Evolutionary conservation across 2,113 vertebrate genomes (phyloP).

Genomic region (Cairina moschata): DNA sequence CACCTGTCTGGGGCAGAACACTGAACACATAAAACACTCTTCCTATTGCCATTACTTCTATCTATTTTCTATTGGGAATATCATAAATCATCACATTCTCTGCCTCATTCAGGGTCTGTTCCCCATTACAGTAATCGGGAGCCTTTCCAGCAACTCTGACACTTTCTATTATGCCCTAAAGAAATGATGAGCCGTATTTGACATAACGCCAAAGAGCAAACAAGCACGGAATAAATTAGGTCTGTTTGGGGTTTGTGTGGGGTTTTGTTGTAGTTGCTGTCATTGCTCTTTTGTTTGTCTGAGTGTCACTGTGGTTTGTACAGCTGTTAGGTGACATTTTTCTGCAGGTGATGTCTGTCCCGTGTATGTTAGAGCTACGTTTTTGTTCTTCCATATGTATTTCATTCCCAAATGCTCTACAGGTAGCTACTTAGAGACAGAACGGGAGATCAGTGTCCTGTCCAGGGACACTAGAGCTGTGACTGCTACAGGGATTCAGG

Average conservation of each 20-base stretch:
- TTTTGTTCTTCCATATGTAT: not conserved
- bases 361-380: not conserved
- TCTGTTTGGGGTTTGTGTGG: not conserved
- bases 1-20: not conserved
- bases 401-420: not conserved
- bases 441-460: not conserved
- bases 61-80: not conserved
- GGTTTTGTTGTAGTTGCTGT: too few species aligned
- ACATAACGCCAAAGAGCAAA: not conserved
- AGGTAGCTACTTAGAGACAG: not conserved
- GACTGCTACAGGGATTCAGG: not conserved
- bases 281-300: not conserved
- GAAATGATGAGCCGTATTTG: not conserved
- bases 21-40: not conserved
- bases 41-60: not conserved
- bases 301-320: not conserved
- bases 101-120: not conserved
- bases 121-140: not conserved
- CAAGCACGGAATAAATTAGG: not conserved
- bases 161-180: not conserved
- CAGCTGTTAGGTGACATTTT: not conserved
- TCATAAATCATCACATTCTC: not conserved
- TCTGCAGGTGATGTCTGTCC: not conserved
- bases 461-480: not conserved
- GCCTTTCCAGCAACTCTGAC: not conserved